Evolutionary conservation across 2,888 invertebrate genomes (phyloP), one percentile per base, ranked within the genome.

Genomic region (Hyles lineata): DNA sequence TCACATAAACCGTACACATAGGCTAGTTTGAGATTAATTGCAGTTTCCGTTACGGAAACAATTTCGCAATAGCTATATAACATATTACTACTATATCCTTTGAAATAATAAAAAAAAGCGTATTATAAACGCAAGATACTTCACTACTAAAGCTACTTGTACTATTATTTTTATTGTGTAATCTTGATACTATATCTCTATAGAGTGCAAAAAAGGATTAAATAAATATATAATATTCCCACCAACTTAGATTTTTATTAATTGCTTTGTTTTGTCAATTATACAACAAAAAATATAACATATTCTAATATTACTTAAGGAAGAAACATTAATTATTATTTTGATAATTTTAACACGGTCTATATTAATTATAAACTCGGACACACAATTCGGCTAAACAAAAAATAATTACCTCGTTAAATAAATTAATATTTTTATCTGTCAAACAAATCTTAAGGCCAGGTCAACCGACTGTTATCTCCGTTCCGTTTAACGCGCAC

Each of bases 391-490:
- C 2, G 61, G 8, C 0, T 63, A 35, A 19, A 17, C 29, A 35
- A 0, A 63, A 63, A 15, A 43, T 63, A 63, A 43, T 63, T 63
- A 21, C 43, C 15, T 43, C 21, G 17, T 23, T 75, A 84, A 79
- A 78, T 77, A 77, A 78, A 75, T 77, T 78, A 79, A 77, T 80
- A 80, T 76, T 76, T 15, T 79, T 75, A 71, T 58, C 60, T 69
- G 62, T 71, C 61, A 70, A 63, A 62, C 75, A 74, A 79, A 84
- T 83, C 81, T 82, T 76, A 79, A 75, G 81, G 78, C 79, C 81
- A 82, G 83, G 85, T 85, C 87, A 85, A 83, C 83, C 81, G 82
- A 79, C 89, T 87, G 90, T 92, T 91, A 90, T 92, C 84, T 85
- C 81, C 80, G 87, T 88, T 86, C 83, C 84, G 79, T 87, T 87